These are phyloP conservation scores for Drosophila pectinifera DNA, from an alignment of 1,140 invertebrate genomes.

Conservation along the genomic window DNA sequence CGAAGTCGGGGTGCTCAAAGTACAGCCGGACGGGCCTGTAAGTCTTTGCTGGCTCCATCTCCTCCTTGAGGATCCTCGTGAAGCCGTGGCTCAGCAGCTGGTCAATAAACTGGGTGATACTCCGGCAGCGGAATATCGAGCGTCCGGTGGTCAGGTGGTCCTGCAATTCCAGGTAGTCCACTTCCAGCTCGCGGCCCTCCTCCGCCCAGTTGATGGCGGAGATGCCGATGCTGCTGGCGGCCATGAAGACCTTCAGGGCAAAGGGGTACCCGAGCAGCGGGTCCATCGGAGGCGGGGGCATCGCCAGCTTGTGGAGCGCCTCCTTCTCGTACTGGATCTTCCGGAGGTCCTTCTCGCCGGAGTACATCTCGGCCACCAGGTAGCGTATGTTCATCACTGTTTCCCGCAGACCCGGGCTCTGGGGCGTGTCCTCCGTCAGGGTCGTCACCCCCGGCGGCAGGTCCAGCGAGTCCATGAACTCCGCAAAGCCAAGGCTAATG, in stretches of 20 bases:
- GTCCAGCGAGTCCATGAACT: neutral
- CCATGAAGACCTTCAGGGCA: constrained; percentile 40
- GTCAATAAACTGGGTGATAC: constrained; percentile 25
- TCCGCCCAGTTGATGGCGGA: constrained; percentile 38
- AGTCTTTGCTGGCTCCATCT: fast-evolving
- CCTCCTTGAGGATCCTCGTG: neutral
- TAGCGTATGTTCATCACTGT: too few species aligned
- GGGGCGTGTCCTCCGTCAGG: too few species aligned
- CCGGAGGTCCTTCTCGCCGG: too few species aligned
- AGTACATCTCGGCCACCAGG: too few species aligned
- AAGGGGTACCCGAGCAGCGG: constrained; percentile 19
- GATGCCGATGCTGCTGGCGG: constrained; percentile 4
- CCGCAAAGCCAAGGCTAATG: neutral
- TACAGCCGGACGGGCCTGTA: neutral
- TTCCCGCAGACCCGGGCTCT: too few species aligned
- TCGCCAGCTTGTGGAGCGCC: too few species aligned
- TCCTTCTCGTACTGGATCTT: neutral
- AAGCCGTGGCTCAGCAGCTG: constrained; percentile 35
- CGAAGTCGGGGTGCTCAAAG: constrained; percentile 38
- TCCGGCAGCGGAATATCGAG: constrained; percentile 37
- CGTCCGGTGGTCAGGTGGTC: constrained; percentile 27
- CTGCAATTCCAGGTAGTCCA: constrained; percentile 53
- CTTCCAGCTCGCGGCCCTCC: constrained; percentile 17
- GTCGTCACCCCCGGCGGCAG: neutral
- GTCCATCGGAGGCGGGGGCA: neutral